Evolutionary conservation across 2,888 invertebrate genomes (phyloP), one percentile per base, ranked within the genome.

Genomic region (Kuschelorhynchus macadamiae): DNA sequence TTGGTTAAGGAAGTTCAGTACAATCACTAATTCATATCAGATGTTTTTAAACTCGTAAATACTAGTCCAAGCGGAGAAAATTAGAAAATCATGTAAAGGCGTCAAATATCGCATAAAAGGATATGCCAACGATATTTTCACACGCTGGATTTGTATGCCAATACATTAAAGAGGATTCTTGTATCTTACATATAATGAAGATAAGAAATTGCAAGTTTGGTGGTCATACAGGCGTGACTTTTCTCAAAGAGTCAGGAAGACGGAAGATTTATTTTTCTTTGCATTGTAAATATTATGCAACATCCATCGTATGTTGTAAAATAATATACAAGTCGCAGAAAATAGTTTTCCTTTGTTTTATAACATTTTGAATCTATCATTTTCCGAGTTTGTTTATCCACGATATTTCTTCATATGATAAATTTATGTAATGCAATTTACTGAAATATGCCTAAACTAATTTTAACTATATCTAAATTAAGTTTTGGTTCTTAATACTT

Each of bases 161-260:
- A 57, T 52, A 60, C 52, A 52, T 65, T 66, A 66, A 66, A 52
- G 36, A 63, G 63, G 41, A 49, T 64, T 56, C 65, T 50, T 62
- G 50, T 21, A 57, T 44, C 30, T 36, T 50, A 39, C 17, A 32
- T 32, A 9, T 21, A 57, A n/a, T n/a, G n/a, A n/a, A 57, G 66
- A 66, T 66, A 66, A 66, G 66, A 66, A 52, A 53, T 53, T 59
- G 52, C 66, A 44, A 60, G 59, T 60, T 66, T 66, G 60, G 66
- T 47, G 59, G 53, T 53, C 66, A 60, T 36, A 49, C 47, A 53
- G 52, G 42, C 66, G 66, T 66, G 66, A 66, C 60, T 59, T 39
- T 9, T 14, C 50, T 21, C 20, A 46, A 50, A 42, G 18, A 59
- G 52, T 42, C 47, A 53, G 42, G 53, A 66, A 60, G 44, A 53